Base-by-base conservation (phyloP, 2,797 vertebrate species). In the Eremophila alpestris region DNA sequence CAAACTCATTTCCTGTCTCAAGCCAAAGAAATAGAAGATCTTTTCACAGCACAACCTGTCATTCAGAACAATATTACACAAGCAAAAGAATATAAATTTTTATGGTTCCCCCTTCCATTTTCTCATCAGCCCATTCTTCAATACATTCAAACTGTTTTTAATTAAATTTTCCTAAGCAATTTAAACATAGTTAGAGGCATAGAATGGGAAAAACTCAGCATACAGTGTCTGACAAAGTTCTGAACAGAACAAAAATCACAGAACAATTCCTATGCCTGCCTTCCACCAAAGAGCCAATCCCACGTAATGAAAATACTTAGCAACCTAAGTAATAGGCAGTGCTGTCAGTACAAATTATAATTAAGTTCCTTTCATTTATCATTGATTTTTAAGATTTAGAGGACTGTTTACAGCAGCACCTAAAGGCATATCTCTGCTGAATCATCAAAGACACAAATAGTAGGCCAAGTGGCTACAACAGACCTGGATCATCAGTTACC, bases 321-420 rank as follows among this genome's bases (percentile, higher is more conserved):
- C 69, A 95, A 82, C 46, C 59, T 85, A 80, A 95, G 71, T 89
- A 92, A 92, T 38, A 93, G 64, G 46, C 67, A 89, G 24, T 40
- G 34, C 71, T 85, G 75, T 73, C 70, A 77, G 58, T 74, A 89
- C 30, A 67, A 84, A 84, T 79, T 77, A 64, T 58, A 92, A 95
- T 68, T 87, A 93, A 94, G 58, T 85, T 85, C 46, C 75, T 70
- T 93, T 87, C 49, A 89, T 87, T 94, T 94, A 77, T 48, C 75
- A 94, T 77, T 81, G 64, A 89, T 92, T 92, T 92, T 83, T 60
- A 68, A 84, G 81, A 89, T 85, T 87, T 64, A 92, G 71, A 92
- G 64, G 41, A 84, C 64, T 67, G 48, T 77, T 95, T 90, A 92
- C 0, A 7, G 74, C 54, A 87, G 54, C n/a, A 91, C 56, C 81